Percentiles rank a stretch among this genome's conserved stretches.
Evolutionary conservation across 1,140 invertebrate species (phyloP).

Genomic region (Rhagoletis pomonella): DNA sequence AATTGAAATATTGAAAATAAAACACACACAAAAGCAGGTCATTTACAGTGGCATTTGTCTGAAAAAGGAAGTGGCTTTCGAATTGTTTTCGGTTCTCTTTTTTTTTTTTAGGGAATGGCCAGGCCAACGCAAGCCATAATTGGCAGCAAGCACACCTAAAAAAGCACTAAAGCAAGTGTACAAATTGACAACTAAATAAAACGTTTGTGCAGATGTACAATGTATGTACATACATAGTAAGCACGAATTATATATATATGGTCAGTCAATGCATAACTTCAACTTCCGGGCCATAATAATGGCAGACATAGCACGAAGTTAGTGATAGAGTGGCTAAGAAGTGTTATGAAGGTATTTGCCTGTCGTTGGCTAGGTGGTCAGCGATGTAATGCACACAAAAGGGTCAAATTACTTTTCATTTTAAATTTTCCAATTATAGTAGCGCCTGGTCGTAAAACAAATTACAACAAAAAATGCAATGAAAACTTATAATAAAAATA

Average conservation of each 20-base stretch:
- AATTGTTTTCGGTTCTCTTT: background rate
- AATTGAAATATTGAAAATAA: conserved; percentile 2
- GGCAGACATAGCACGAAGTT: background rate
- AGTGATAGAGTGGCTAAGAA: background rate
- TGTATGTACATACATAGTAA: background rate
- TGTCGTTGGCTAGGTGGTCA: background rate
- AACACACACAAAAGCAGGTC: conserved; percentile 38
- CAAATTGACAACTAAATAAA: background rate
- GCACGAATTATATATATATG: background rate
- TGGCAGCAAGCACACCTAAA: conserved; percentile 40
- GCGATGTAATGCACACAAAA: background rate
- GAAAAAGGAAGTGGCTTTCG: conserved; percentile 39
- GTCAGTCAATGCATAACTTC: conserved; percentile 44
- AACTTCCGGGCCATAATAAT: conserved; percentile 46
- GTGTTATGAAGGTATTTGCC: background rate
- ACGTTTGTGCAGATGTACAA: background rate
- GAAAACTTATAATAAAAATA: background rate
- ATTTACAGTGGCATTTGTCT: conserved; percentile 15
- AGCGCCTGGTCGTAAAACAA: conserved; percentile 9
- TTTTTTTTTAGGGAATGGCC: background rate
- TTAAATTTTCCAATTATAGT: conserved; percentile 13
- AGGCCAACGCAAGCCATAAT: conserved; percentile 22
- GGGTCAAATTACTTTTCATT: conserved; percentile 47
- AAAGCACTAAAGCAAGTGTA: background rate
- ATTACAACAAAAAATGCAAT: background rate